These are phyloP conservation scores for Macroramphosus scolopax DNA, from an alignment of 2,797 vertebrate genomes.

Conservation along the genomic window DNA sequence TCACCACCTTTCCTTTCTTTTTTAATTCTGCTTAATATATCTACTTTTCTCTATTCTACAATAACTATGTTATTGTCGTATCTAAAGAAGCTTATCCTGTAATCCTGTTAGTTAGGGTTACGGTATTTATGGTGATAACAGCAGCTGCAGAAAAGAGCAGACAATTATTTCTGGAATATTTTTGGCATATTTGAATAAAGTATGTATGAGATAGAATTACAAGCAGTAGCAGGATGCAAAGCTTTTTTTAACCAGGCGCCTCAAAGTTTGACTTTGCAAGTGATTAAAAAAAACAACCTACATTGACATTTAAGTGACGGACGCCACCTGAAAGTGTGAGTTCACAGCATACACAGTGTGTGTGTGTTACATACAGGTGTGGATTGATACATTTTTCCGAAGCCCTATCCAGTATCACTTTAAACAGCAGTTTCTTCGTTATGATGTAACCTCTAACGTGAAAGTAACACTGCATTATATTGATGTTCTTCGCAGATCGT, in stretches of 20 bases:
- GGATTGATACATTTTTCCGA: no score
- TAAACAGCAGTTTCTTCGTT: conserved; percentile 44
- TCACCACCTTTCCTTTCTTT: conserved; percentile 7
- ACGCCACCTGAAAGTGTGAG: no score
- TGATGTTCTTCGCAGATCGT: conserved; percentile 34
- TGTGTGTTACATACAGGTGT: no score
- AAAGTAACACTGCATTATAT: conserved; percentile 52
- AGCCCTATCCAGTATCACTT: conserved; percentile 34
- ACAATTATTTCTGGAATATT: no score
- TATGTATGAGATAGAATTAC: conserved; percentile 11
- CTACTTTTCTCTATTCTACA: conserved; percentile 19
- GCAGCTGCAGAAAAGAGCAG: conserved; percentile 8
- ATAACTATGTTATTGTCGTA: conserved; percentile 13
- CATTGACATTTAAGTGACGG: no score
- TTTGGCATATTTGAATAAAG: conserved; percentile 14
- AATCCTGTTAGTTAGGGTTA: conserved; percentile 13
- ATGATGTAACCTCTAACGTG: conserved; percentile 41
- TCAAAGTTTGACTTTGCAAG: no score
- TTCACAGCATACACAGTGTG: no score
- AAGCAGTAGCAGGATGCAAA: background rate
- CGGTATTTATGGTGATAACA: conserved; percentile 7
- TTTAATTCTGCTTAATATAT: no score
- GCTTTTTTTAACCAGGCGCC: no score
- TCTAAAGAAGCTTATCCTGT: conserved; percentile 17
- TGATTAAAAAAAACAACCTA: no score